A percentile compares a stretch with the other conserved stretches of the same genome.
Conservation (phyloP, 2,113 vertebrate genomes). For the Epinephelus fuscoguttatus region DNA sequence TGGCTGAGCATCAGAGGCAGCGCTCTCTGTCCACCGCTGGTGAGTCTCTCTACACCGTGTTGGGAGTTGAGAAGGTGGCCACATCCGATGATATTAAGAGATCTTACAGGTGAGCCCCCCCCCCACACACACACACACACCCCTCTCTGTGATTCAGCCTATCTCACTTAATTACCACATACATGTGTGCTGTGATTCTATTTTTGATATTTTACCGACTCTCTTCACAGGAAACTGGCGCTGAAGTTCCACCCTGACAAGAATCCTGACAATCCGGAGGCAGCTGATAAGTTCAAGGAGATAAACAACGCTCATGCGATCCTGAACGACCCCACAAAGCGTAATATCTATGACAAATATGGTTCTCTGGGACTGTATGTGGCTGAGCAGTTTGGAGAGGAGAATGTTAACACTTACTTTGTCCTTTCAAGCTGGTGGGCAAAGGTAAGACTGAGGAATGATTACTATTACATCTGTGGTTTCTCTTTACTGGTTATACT, state of each 20-base stretch:
- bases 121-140: no score
- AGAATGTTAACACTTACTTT: constrained; percentile 99
- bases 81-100: constrained; percentile 97
- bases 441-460: constrained; percentile 86
- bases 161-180: background rate
- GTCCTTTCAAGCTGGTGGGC: constrained; percentile 99
- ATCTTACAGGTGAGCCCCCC: constrained; percentile 91
- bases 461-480: background rate
- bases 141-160: background rate
- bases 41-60: constrained; percentile 93
- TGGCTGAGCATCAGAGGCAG: constrained; percentile 98
- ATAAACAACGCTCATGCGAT: constrained; percentile 98
- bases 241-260: constrained; percentile 99
- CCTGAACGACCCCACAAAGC: constrained; percentile 94
- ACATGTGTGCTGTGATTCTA: no score
- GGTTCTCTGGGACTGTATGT: constrained; percentile 98
- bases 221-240: constrained; percentile 91
- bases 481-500: background rate
- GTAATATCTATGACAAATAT: constrained; percentile 99
- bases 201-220: background rate
- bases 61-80: constrained; percentile 95
- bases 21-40: constrained; percentile 97
- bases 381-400: constrained; percentile 98
- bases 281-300: constrained; percentile 98
- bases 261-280: constrained; percentile 98